Conservation (phyloP, 92 coral and sea anemone species). For the Umimayanthus kanabou region DNA sequence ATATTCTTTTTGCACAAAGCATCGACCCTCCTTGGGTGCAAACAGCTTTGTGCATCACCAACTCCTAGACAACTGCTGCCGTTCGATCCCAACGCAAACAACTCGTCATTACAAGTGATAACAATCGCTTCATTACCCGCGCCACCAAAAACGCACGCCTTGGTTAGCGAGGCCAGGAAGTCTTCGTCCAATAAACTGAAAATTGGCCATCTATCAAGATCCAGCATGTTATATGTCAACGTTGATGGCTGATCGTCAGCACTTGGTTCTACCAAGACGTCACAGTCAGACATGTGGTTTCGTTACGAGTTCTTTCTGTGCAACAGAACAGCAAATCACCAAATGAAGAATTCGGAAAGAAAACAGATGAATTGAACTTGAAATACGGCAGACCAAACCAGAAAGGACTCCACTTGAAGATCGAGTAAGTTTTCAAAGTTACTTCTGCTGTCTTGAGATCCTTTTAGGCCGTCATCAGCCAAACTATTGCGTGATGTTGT, state of each 20-base stretch:
- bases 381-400: neutral
- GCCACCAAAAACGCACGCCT: constrained; percentile 90
- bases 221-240: constrained; percentile 63
- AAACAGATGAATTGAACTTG: no score
- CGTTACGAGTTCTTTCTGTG: neutral
- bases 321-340: no score
- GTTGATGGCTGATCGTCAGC: constrained; percentile 13
- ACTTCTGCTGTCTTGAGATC: neutral
- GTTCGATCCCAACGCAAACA: constrained; percentile 82
- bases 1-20: constrained; percentile 75
- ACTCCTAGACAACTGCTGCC: constrained; percentile 89
- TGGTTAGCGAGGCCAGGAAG: constrained; percentile 62
- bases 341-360: no score
- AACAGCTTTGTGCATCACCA: constrained; percentile 79
- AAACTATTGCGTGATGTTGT: neutral
- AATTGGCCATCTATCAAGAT: constrained; percentile 87
- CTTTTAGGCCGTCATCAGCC: neutral
- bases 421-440: neutral
- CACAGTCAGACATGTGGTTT: neutral
- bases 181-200: constrained; percentile 74
- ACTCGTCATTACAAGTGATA: constrained; percentile 78
- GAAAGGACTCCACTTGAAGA: neutral
- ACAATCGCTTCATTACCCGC: constrained; percentile 91
- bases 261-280: neutral
- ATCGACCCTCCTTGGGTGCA: constrained; percentile 79